These are phyloP conservation scores for Carcharodon carcharias DNA, from an alignment of 2,797 vertebrate genomes.

Conservation along the genomic window DNA sequence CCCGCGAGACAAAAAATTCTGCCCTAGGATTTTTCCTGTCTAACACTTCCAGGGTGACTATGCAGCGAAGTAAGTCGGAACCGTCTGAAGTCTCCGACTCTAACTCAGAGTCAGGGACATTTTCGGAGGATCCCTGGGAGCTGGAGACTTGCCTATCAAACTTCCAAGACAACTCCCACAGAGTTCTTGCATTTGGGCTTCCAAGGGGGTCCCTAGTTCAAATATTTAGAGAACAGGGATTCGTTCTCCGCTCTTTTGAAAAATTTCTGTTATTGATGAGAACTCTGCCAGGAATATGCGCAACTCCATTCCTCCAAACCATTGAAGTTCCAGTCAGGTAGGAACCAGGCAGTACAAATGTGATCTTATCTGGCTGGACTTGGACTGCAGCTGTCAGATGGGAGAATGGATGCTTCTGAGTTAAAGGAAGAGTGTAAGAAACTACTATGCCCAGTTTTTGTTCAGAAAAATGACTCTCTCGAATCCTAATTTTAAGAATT, in stretches of 20 bases:
- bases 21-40: no score
- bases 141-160: no score
- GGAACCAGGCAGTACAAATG: background rate
- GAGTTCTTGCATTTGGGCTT: no score
- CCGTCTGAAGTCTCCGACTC: no score
- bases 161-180: no score
- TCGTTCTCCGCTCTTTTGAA: background rate
- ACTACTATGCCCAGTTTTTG: background rate
- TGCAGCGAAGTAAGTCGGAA: no score
- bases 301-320: background rate
- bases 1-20: no score
- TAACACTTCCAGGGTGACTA: no score
- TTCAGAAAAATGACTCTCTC: background rate
- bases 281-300: background rate
- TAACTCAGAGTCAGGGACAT: no score
- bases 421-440: background rate
- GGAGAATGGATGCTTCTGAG: background rate
- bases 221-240: background rate
- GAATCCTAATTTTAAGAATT: background rate
- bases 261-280: background rate
- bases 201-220: background rate
- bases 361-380: background rate
- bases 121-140: no score
- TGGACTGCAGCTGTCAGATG: background rate
- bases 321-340: background rate